Conservation (phyloP, 92 coral and sea anemone genomes). For the Epizoanthus ramosus region DNA sequence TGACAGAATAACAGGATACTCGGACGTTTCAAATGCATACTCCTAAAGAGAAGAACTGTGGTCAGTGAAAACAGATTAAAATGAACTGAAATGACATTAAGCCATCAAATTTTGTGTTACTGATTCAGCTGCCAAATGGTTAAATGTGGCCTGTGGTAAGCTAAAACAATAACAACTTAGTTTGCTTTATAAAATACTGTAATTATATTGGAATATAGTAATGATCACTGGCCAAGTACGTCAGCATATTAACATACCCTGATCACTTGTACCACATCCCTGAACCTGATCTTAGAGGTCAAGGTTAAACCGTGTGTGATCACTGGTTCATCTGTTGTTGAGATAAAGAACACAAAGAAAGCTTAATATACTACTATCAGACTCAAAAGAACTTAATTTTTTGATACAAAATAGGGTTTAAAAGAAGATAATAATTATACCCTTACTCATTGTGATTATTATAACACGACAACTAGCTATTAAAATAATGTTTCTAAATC, state of each 20-base stretch:
- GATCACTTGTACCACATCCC: constrained; percentile 89
- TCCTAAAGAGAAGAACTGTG: constrained; percentile 51
- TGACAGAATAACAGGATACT: constrained; percentile 79
- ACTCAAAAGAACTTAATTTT: too few relatives aligned
- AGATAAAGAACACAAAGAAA: neutral
- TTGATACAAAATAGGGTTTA: too few relatives aligned
- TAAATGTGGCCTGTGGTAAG: too few relatives aligned
- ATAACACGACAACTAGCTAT: too few relatives aligned
- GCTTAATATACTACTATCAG: too few relatives aligned
- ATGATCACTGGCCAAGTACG: neutral
- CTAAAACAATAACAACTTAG: too few relatives aligned
- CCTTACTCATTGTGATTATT: too few relatives aligned
- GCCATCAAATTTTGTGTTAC: too few relatives aligned
- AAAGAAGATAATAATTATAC: too few relatives aligned
- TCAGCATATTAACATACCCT: constrained; percentile 51
- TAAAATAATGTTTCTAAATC: too few relatives aligned
- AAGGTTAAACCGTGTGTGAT: constrained; percentile 86
- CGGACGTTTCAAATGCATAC: constrained; percentile 85
- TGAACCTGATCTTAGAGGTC: constrained; percentile 82
- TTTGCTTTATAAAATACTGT: neutral
- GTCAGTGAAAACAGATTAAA: neutral
- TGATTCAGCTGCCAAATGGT: too few relatives aligned
- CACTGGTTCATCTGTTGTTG: constrained; percentile 71
- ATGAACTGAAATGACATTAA: too few relatives aligned
- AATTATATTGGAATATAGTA: neutral